Conservation (phyloP, 1,140 invertebrate species). For the Fopius arisanus region DNA sequence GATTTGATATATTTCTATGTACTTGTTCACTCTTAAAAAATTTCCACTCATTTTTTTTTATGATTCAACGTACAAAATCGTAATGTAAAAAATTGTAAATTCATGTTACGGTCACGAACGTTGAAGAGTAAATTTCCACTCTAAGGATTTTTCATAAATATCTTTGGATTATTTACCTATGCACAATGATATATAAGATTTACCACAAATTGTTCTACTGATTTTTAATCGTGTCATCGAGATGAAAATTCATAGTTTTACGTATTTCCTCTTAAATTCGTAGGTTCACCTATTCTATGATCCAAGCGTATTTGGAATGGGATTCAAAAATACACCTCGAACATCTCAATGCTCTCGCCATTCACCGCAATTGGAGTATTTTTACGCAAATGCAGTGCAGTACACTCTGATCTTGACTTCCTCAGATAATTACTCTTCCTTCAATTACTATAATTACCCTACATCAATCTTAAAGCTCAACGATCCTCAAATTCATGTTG, state of each 20-base stretch:
- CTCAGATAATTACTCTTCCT: background rate
- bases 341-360: background rate
- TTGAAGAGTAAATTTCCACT: conserved; percentile 37
- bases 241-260: background rate
- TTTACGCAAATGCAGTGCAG: background rate
- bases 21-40: conserved; percentile 5
- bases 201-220: conserved; percentile 9
- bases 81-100: conserved; percentile 54
- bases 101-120: conserved; percentile 41
- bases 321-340: conserved; percentile 29
- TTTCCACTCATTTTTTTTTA: background rate
- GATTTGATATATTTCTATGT: background rate
- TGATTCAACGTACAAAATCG: conserved; percentile 45
- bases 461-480: conserved; percentile 37
- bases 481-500: background rate
- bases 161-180: background rate
- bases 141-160: conserved; percentile 30
- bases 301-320: conserved; percentile 34
- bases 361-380: background rate
- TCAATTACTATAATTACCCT: background rate
- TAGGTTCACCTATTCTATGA: conserved; percentile 18
- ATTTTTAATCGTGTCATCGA: background rate
- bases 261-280: conserved; percentile 14
- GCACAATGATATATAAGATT: background rate
- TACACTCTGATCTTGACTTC: background rate